Percentiles rank a stretch among this genome's conserved stretches.
phyloP scores from a whole-genome alignment of 2,113 vertebrate species.

The Willisornis vidua region DNA sequence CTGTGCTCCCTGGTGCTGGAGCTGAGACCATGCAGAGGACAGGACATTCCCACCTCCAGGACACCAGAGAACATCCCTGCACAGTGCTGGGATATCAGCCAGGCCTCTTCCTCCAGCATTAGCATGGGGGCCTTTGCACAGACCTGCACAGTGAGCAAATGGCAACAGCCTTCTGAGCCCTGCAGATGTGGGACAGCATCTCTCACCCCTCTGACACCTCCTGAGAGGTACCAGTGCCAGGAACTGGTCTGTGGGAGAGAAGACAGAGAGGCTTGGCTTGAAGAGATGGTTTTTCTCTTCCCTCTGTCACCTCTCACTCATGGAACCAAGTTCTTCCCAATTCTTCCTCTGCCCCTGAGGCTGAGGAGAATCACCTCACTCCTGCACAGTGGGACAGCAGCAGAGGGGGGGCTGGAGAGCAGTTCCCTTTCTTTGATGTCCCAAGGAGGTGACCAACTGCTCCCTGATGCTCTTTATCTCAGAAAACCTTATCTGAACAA shows the following conservation, averaged over 20 bases:
- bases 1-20: neutral
- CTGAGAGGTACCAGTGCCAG: neutral
- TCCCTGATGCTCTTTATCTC: accelerated
- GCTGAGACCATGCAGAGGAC: neutral
- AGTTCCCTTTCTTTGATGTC: neutral
- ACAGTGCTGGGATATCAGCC: neutral
- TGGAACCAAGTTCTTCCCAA: neutral
- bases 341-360: neutral
- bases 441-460: neutral
- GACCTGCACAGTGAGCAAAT: neutral
- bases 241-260: neutral
- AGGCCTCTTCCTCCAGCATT: neutral
- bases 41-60: neutral
- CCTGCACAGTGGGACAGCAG: neutral
- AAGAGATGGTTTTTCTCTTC: neutral
- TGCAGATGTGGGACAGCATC: neutral
- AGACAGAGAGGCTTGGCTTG: neutral
- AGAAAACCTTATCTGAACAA: neutral
- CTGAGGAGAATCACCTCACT: neutral
- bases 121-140: neutral
- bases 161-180: neutral
- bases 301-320: neutral
- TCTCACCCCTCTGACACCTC: neutral
- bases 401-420: neutral
- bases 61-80: neutral